Conservation (phyloP, 2,888 invertebrate species). For the Megaustenia siamemsis region DNA sequence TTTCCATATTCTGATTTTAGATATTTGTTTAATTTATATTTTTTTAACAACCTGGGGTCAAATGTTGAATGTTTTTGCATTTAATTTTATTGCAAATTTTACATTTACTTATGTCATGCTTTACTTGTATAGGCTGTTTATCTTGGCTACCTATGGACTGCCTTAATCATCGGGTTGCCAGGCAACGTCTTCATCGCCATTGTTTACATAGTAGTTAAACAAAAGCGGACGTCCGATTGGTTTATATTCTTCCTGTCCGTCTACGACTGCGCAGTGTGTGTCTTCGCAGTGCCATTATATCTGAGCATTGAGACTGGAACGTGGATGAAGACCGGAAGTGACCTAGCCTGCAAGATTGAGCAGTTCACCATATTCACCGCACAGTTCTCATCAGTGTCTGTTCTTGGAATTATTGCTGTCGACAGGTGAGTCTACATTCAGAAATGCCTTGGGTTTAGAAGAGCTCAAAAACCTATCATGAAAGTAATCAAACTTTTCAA, state of each 20-base stretch:
- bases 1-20: no score
- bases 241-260: conserved; percentile 54
- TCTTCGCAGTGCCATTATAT: conserved; percentile 53
- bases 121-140: conserved; percentile 39
- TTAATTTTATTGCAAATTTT: not conserved
- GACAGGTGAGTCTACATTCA: conserved; percentile 54
- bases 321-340: conserved; percentile 47
- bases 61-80: no score
- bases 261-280: conserved; percentile 53
- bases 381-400: conserved; percentile 48
- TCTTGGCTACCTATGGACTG: conserved; percentile 47
- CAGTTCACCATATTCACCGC: conserved; percentile 47
- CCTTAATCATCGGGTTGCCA: conserved; percentile 51
- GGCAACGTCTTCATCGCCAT: conserved; percentile 49
- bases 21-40: no score
- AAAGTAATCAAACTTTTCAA: no score
- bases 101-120: not conserved
- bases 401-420: conserved; percentile 48
- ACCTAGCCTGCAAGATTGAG: conserved; percentile 52
- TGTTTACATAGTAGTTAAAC: conserved; percentile 42
- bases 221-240: conserved; percentile 53
- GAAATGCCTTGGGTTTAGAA: no score
- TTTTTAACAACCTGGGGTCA: no score
- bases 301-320: conserved; percentile 52
- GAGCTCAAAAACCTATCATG: no score